Base-by-base conservation (phyloP, 2,888 invertebrate genomes). In the Steinernema hermaphroditum region DNA sequence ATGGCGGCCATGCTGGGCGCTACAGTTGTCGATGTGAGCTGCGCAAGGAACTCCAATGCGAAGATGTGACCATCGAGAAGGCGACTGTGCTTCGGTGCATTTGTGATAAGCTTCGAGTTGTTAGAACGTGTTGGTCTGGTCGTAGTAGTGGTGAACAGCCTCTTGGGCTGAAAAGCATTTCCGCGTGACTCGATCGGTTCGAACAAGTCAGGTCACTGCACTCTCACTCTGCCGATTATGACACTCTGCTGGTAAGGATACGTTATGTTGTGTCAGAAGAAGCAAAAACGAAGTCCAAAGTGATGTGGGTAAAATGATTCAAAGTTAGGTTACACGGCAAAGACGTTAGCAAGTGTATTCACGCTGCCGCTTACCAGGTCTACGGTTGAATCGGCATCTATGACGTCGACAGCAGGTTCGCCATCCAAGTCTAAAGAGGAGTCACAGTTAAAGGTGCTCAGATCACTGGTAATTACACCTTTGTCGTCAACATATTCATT, bases 121-220 rank as follows among this genome's bases (percentile, higher is more conserved):
- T 34, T 62, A 62, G 32, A 62, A 6, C 32, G 62, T 32, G 29
- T 16, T 24, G 29, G 29, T 24, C 27, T 62, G 62, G 62, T 29
- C 1, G 27, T 16, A 8, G 62, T 32, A 27, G 62, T 34, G 62
- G 62, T 62, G 62, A 62, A 62, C 62, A 62, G 62, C 62, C 62
- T 62, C n/a, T 62, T 62, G 62, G 62, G 62, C 62, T 62, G 27
- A 62, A 62, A 62, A 62, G 62, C 62, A 62, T 32, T 9, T 29
- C 32, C 2, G 62, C 6, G 62, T 62, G 62, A 32, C 14, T 62
- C 32, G 16, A 62, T 32, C 32, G 16, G 16, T 62, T 32, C 2
- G 62, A 62, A 32, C 62, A 24, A 62, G 27, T 6, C 32, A 16
- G 2, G 27, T 32, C 62, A 62, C 62, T 24, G 32, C 62, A 62